These are phyloP conservation scores for Eclectus roratus DNA, from an alignment of 2,113 vertebrate genomes.

Conservation along the genomic window DNA sequence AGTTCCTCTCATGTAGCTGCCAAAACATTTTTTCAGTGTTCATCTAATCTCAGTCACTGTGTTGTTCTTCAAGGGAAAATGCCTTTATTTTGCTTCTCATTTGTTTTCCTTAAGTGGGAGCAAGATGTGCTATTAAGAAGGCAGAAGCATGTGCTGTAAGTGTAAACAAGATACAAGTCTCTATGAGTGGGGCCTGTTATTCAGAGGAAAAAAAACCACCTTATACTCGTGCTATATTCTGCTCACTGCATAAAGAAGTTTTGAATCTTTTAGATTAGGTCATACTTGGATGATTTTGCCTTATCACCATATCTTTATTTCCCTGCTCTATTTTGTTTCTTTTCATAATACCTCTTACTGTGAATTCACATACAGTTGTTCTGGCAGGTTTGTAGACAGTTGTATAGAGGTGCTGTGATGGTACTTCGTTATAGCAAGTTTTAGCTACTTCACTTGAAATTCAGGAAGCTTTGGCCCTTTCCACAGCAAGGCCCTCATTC, in stretches of 20 bases:
- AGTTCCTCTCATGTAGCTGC: not conserved
- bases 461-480: not conserved
- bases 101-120: not conserved
- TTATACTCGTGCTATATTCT: not conserved
- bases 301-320: not conserved
- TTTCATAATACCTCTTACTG: not conserved
- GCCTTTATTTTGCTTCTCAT: not conserved
- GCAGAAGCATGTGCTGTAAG: not conserved
- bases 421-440: not conserved
- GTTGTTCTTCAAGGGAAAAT: not conserved
- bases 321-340: not conserved
- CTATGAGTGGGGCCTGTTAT: constrained; percentile 7
- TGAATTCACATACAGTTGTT: not conserved
- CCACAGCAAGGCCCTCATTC: not conserved
- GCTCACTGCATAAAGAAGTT: not conserved
- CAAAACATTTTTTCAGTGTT: constrained; percentile 30
- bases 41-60: not conserved
- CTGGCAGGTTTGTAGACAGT: not conserved
- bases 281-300: not conserved
- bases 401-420: not conserved
- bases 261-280: constrained; percentile 6
- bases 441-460: not conserved
- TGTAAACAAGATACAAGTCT: not conserved
- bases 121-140: not conserved
- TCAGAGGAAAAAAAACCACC: not conserved